phyloP scores from a whole-genome alignment of 2,113 vertebrate genomes.

The Numenius arquata region DNA sequence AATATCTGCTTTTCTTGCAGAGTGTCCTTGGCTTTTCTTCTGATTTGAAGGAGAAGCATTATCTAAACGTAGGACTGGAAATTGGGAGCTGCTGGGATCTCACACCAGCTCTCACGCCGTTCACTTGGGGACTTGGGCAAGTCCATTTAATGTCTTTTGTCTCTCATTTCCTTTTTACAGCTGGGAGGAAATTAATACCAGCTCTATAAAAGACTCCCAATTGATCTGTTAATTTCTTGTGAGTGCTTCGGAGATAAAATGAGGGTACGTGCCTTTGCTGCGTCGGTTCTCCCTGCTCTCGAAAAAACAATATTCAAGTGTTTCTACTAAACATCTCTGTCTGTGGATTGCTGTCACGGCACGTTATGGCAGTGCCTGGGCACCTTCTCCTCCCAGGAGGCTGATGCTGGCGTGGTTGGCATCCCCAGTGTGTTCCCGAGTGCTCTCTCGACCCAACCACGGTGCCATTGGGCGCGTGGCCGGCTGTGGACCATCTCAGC shows the following conservation, averaged over 20 bases:
- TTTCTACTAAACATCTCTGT: not conserved
- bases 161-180: conserved; percentile 52
- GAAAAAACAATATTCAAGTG: not conserved
- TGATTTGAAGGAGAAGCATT: not conserved
- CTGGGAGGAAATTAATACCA: conserved; percentile 50
- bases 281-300: not conserved
- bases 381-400: not conserved
- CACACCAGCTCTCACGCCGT: not conserved
- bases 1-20: not conserved
- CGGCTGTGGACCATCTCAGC: not conserved
- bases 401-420: not conserved
- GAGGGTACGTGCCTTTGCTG: not conserved
- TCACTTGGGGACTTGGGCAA: conserved; percentile 27
- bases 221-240: conserved; percentile 64
- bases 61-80: not conserved
- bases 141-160: conserved; percentile 53
- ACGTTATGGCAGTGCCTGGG: fast-evolving
- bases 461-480: fast-evolving
- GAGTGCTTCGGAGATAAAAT: conserved; percentile 31
- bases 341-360: not conserved
- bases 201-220: conserved; percentile 51
- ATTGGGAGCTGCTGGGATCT: not conserved
- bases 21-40: conserved; percentile 20
- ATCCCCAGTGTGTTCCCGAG: not conserved
- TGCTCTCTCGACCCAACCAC: not conserved